Percentiles rank a stretch among this genome's conserved stretches.
Evolutionary conservation across 2,888 invertebrate species (phyloP).

Genomic region (Bimastos eiseni): DNA sequence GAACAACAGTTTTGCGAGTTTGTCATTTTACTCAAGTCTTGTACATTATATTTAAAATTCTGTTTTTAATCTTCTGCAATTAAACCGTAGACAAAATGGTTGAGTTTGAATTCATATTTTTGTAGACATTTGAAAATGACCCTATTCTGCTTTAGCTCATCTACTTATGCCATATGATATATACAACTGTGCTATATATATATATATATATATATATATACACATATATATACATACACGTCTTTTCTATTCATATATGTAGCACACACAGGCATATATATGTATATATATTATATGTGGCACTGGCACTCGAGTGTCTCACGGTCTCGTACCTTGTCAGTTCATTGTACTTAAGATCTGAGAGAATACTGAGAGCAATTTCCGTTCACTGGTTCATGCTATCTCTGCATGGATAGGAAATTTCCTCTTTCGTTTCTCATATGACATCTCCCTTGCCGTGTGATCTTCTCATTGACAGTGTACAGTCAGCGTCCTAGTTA

Average conservation of each 20-base stretch:
- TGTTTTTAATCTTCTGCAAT: neutral
- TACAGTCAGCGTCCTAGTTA: too few relatives aligned
- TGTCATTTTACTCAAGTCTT: neutral
- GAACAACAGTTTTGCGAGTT: neutral
- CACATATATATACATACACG: too few relatives aligned
- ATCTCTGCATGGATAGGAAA: neutral
- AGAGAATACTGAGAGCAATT: neutral
- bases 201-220: too few relatives aligned
- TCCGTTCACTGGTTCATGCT: neutral
- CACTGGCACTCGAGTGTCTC: too few relatives aligned
- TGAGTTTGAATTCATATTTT: neutral
- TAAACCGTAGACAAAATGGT: neutral
- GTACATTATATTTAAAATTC: slow-evolving; percentile 6
- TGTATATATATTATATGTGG: too few relatives aligned
- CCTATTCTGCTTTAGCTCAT: neutral
- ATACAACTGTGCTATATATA: too few relatives aligned
- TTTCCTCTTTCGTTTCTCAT: neutral
- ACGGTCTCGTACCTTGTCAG: neutral
- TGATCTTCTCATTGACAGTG: neutral
- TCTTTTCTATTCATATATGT: too few relatives aligned
- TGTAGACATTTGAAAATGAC: neutral
- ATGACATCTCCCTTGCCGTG: neutral
- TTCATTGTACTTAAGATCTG: neutral
- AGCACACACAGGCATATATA: too few relatives aligned
- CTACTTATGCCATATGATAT: too few relatives aligned